Percentiles rank a stretch among this genome's conserved stretches.
These are phyloP conservation scores for Coelopa pilipes DNA, from an alignment of 2,888 invertebrate genomes.

Conservation along the genomic window DNA sequence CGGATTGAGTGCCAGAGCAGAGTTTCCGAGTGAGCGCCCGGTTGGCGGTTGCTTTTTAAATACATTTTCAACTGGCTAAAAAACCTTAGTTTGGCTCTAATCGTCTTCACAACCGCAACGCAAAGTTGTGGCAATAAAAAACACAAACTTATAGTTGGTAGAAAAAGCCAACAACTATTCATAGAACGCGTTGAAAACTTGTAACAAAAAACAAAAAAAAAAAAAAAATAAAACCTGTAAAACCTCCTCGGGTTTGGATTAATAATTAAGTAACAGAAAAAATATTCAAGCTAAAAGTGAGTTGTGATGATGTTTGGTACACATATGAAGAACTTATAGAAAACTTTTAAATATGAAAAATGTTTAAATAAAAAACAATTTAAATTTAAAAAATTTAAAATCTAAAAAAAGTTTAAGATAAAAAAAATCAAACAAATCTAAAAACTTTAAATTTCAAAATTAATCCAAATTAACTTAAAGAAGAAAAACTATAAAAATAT, in stretches of 20 bases:
- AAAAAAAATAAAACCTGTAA: not conserved
- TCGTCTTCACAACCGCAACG: conserved; percentile 62
- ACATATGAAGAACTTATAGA: conserved; percentile 19
- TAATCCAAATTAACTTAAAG: too few species aligned
- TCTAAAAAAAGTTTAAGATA: too few species aligned
- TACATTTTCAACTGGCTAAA: conserved; percentile 63
- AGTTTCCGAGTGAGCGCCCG: conserved; percentile 37
- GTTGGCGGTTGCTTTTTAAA: conserved; percentile 62
- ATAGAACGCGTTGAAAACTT: not conserved
- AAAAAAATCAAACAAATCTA: too few species aligned
- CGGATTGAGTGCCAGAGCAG: not conserved
- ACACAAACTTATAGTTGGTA: not conserved
- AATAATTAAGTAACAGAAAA: conserved; percentile 3
- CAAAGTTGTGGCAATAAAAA: conserved; percentile 30
- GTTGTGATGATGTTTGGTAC: conserved; percentile 40
- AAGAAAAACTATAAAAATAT: too few species aligned
- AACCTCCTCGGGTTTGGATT: not conserved
- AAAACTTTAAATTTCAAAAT: too few species aligned
- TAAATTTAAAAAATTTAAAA: too few species aligned
- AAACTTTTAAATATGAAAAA: too few species aligned
- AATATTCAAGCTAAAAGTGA: conserved; percentile 44
- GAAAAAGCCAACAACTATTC: not conserved
- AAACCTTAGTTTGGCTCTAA: conserved; percentile 63
- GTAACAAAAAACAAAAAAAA: conserved; percentile 4
- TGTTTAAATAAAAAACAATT: too few species aligned